Percentiles rank a stretch among this genome's conserved stretches.
phyloP scores from a whole-genome alignment of 1,140 invertebrate genomes.

The Nebria ingens region DNA sequence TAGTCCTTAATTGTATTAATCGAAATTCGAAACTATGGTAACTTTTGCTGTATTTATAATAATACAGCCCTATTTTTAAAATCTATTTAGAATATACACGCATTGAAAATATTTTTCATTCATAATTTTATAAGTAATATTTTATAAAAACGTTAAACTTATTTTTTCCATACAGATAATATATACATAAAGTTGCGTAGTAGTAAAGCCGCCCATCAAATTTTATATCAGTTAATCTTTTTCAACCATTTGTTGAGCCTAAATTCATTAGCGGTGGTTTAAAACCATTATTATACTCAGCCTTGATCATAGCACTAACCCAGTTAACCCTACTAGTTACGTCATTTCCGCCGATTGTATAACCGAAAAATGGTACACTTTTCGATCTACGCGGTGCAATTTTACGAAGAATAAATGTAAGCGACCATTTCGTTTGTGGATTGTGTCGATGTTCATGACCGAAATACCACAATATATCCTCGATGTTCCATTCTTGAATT shows the following conservation, averaged over 20 bases:
- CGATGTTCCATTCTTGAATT: constrained; percentile 60
- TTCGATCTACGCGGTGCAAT: constrained; percentile 57
- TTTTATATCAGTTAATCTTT: too few species aligned
- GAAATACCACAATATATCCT: constrained; percentile 71
- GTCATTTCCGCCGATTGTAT: constrained; percentile 59
- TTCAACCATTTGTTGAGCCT: background rate
- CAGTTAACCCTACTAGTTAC: constrained; percentile 61
- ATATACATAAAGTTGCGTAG: too few species aligned
- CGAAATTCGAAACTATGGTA: too few species aligned
- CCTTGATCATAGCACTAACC: constrained; percentile 62
- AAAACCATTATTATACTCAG: constrained; percentile 46
- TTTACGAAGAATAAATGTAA: constrained; percentile 64
- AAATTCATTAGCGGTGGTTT: constrained; percentile 34
- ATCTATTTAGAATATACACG: too few species aligned
- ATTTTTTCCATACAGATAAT: too few species aligned
- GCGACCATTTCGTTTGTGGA: constrained; percentile 65
- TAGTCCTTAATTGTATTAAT: too few species aligned
- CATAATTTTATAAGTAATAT: too few species aligned
- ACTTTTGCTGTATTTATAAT: too few species aligned
- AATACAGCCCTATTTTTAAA: too few species aligned
- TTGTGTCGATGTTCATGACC: constrained; percentile 70
- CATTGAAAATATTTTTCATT: too few species aligned
- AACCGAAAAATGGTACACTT: constrained; percentile 66
- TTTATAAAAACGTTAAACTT: too few species aligned
- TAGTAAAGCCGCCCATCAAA: too few species aligned